Evolutionary conservation across 2,888 invertebrate genomes (phyloP).

Genomic region (Patella pellucida): DNA sequence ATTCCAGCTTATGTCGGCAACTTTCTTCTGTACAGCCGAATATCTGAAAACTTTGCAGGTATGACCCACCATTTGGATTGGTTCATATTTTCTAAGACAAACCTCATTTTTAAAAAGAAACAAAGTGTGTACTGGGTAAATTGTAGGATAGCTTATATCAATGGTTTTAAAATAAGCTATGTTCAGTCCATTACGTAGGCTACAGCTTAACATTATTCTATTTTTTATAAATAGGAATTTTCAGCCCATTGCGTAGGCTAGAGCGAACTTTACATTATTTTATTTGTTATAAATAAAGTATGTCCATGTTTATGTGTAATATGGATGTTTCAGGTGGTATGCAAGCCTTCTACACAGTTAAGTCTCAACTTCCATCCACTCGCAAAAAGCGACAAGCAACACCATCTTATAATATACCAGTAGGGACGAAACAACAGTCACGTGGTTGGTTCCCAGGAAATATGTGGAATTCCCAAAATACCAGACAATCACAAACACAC

Average conservation of each 20-base stretch:
- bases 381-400: no score
- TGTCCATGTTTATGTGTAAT: background rate
- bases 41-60: conserved; percentile 5
- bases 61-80: background rate
- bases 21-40: background rate
- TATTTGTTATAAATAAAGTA: no score
- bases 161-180: no score
- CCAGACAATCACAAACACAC: background rate
- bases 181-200: no score
- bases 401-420: background rate
- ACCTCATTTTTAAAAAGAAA: no score
- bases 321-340: conserved; percentile 40
- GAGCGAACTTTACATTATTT: no score
- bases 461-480: background rate
- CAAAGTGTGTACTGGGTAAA: no score
- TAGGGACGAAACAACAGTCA: background rate
- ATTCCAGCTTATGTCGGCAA: background rate
- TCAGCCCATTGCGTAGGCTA: no score
- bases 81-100: no score
- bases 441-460: background rate
- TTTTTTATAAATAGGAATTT: no score
- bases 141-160: no score
- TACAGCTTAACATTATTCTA: no score
- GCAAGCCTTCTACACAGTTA: conserved; percentile 35
- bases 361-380: background rate